Percentiles rank a stretch among this genome's conserved stretches.
Conservation (phyloP, 2,888 invertebrate genomes). For the Heteromyza rotundicornis region DNA sequence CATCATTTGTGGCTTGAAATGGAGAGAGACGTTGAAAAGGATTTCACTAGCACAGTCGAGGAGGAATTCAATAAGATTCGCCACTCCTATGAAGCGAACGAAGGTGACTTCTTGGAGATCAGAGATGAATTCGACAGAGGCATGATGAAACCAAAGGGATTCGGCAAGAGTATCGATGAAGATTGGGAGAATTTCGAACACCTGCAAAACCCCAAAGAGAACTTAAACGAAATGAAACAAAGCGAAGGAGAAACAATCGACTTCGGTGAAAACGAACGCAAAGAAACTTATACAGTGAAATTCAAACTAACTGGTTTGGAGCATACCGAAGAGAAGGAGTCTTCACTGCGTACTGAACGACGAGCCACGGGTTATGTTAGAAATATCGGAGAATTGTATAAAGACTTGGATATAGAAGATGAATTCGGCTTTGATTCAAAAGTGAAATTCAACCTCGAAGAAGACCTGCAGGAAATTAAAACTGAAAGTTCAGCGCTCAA, state of each 20-base stretch:
- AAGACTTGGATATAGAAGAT: too few species aligned
- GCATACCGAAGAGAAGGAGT: not conserved
- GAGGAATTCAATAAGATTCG: slow-evolving; percentile 47
- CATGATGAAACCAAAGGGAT: slow-evolving; percentile 43
- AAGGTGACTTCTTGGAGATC: slow-evolving; percentile 45
- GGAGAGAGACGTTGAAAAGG: slow-evolving; percentile 29
- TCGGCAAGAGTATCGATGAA: slow-evolving; percentile 51
- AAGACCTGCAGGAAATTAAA: not conserved
- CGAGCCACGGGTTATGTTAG: too few species aligned
- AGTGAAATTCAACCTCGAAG: not conserved
- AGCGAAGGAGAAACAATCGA: too few species aligned
- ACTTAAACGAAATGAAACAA: too few species aligned
- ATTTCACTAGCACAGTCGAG: slow-evolving; percentile 29
- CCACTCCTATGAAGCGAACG: slow-evolving; percentile 47
- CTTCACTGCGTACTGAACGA: too few species aligned
- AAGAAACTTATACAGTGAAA: not conserved
- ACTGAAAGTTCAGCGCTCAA: not conserved
- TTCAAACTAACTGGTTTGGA: too few species aligned
- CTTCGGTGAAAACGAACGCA: too few species aligned
- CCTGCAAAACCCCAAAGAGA: slow-evolving; percentile 28
- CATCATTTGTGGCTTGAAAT: slow-evolving; percentile 33
- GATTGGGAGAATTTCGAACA: slow-evolving; percentile 50
- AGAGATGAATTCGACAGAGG: slow-evolving; percentile 16
- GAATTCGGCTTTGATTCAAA: not conserved
- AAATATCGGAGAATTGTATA: too few species aligned